phyloP scores from a whole-genome alignment of 2,797 vertebrate species.

The Podargus strigoides region DNA sequence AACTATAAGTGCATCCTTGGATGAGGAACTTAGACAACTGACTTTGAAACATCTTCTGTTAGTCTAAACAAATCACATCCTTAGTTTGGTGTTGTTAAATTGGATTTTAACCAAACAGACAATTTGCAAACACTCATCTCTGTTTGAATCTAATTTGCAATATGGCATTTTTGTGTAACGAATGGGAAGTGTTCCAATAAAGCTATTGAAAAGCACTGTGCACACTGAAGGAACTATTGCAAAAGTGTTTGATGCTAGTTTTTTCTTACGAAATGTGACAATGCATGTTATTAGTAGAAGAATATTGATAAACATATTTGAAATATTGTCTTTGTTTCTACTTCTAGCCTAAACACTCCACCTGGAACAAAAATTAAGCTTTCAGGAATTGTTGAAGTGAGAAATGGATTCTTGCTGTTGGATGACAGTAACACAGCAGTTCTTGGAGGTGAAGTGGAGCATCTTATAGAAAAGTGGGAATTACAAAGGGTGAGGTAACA shows the following conservation, averaged over 20 bases:
- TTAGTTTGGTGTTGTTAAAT: not conserved
- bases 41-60: not conserved
- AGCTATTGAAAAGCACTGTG: not conserved
- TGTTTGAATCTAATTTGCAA: slow-evolving; percentile 41
- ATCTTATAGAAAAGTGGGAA: slow-evolving; percentile 98
- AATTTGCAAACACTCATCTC: slow-evolving; percentile 12
- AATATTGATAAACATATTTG: not conserved
- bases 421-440: slow-evolving; percentile 89
- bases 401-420: slow-evolving; percentile 92
- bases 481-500: slow-evolving; percentile 92
- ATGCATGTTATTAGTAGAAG: not conserved
- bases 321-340: slow-evolving; percentile 24
- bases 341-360: slow-evolving; percentile 86
- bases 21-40: not conserved
- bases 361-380: slow-evolving; percentile 97
- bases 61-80: not conserved
- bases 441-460: slow-evolving; percentile 95
- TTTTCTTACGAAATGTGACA: not conserved
- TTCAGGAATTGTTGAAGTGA: slow-evolving; percentile 85
- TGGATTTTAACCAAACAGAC: slow-evolving; percentile 17
- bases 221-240: not conserved
- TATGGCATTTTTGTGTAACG: not conserved
- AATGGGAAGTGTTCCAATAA: not conserved
- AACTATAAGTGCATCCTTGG: not conserved
- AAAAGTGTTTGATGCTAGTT: not conserved